A percentile compares a stretch with the other conserved stretches of the same genome.
These are phyloP conservation scores for Tuta absoluta DNA, from an alignment of 2,888 invertebrate species.

Conservation along the genomic window DNA sequence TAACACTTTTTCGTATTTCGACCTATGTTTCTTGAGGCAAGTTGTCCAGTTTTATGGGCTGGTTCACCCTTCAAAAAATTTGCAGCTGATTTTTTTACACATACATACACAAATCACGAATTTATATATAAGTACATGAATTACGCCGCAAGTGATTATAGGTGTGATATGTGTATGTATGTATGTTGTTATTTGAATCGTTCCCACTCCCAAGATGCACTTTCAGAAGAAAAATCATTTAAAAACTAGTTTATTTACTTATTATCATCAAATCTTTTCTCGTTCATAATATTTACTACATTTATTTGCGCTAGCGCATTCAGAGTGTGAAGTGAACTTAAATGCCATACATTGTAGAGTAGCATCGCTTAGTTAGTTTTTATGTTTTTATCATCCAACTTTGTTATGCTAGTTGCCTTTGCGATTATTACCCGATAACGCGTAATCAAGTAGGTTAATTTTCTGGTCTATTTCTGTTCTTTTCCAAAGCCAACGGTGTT, in stretches of 20 bases:
- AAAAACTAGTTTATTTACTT: not conserved
- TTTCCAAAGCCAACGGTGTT: not conserved
- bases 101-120: too few relatives aligned
- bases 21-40: too few relatives aligned
- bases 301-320: not conserved
- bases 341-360: not conserved
- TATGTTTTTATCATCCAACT: not conserved
- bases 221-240: not conserved
- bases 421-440: constrained; percentile 1
- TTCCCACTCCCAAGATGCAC: too few relatives aligned
- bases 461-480: constrained; percentile 3
- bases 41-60: too few relatives aligned
- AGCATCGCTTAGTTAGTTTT: constrained; percentile 5
- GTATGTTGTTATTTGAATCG: too few relatives aligned
- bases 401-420: not conserved
- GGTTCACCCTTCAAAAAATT: too few relatives aligned
- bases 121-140: too few relatives aligned
- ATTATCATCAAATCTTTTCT: not conserved
- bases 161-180: too few relatives aligned
- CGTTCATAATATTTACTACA: not conserved
- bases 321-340: constrained; percentile 12
- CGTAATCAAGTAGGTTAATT: not conserved
- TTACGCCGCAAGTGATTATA: too few relatives aligned
- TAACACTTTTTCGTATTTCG: too few relatives aligned
- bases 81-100: too few relatives aligned